These are phyloP conservation scores for Carassius auratus DNA, from an alignment of 2,113 vertebrate species.

Conservation along the genomic window DNA sequence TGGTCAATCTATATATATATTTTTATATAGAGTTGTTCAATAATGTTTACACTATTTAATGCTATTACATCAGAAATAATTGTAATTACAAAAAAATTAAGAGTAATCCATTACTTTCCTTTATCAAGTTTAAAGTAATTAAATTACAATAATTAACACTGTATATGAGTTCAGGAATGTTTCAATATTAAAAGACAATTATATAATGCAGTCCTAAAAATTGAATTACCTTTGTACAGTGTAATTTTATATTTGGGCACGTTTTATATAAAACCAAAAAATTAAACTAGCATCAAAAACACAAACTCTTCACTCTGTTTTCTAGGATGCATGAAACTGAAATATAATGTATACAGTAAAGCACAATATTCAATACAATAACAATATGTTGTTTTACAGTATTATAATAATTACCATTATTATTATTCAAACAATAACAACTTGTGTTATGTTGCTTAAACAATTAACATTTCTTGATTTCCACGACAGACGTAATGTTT, in stretches of 20 bases:
- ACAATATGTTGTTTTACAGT: not conserved
- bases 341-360: not conserved
- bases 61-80: no score
- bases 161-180: not conserved
- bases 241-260: not conserved
- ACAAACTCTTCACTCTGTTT: not conserved
- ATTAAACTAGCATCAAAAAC: not conserved
- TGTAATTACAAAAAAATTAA: no score
- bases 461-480: not conserved
- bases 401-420: no score
- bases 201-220: not conserved
- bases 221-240: not conserved
- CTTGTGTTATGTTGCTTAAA: not conserved
- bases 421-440: not conserved
- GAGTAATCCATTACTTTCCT: not conserved
- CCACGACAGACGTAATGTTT: not conserved
- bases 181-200: not conserved
- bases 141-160: not conserved
- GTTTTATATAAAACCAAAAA: not conserved
- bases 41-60: not conserved
- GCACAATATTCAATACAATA: not conserved
- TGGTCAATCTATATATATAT: no score
- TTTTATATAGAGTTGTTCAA: not conserved
- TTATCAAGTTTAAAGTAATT: not conserved
- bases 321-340: not conserved